Conservation (phyloP, 1,140 invertebrate genomes). For the Eueides isabella region DNA sequence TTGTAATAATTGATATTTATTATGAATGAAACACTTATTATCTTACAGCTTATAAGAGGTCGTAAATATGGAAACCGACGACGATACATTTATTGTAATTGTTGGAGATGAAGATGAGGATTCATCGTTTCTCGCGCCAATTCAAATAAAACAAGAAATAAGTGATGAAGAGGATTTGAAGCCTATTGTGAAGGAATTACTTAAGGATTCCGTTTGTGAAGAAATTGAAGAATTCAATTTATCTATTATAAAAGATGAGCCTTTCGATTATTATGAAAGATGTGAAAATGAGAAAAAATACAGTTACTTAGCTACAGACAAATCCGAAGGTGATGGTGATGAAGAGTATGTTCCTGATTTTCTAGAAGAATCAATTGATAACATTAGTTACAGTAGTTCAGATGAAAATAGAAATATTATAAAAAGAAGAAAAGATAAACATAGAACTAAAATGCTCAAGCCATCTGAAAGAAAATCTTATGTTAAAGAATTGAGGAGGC, state of each 20-base stretch:
- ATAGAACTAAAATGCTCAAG: slow-evolving; percentile 41
- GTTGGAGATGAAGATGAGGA: slow-evolving; percentile 51
- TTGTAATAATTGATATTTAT: not conserved
- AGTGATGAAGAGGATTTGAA: slow-evolving; percentile 41
- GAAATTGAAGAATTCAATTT: not conserved
- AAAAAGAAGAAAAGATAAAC: slow-evolving; percentile 2
- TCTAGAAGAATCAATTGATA: slow-evolving; percentile 3
- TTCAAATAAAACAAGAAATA: slow-evolving; percentile 49
- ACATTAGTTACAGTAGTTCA: slow-evolving; percentile 22
- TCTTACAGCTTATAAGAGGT: slow-evolving; percentile 1
- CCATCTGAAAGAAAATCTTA: slow-evolving; percentile 52
- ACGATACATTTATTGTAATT: slow-evolving; percentile 67
- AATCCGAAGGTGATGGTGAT: slow-evolving; percentile 30
- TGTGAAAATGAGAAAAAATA: slow-evolving; percentile 27
- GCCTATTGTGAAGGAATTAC: slow-evolving; percentile 33
- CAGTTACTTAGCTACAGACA: slow-evolving; percentile 24
- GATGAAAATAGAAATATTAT: not conserved
- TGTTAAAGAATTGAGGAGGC: slow-evolving; percentile 55
- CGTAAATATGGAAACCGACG: slow-evolving; percentile 49
- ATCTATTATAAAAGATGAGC: slow-evolving; percentile 26
- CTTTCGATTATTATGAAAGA: not conserved
- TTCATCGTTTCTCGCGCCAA: slow-evolving; percentile 23
- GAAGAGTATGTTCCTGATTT: slow-evolving; percentile 39
- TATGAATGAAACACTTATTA: slow-evolving; percentile 1
- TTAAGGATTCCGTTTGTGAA: slow-evolving; percentile 11